Base-by-base conservation (phyloP, 2,888 invertebrate genomes). In the Pollenia angustigena region DNA sequence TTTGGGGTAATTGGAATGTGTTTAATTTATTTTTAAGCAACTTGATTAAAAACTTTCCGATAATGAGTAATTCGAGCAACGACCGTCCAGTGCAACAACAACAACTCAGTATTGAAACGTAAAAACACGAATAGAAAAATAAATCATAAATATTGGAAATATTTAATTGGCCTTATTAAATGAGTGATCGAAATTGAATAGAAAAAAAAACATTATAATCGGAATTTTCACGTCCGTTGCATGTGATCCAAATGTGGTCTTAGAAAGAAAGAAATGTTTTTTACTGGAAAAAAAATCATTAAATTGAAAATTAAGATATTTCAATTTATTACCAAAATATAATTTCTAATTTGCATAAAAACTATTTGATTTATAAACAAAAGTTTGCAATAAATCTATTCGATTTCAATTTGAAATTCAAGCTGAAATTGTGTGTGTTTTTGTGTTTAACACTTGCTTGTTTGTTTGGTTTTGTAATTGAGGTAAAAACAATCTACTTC, bases 1-100 rank as follows among this genome's bases (percentile, higher is more conserved):
- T 58, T 58, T 64, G 64, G 10, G 74, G 66, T 23, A 50, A 66
- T 56, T 40, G 4, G 9, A 66, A 50, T 74, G 12, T 42, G 16
- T 76, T 74, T 56, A 69, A 72, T 71, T 46, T 23, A 58, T 64
- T 71, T 83, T 78, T 71, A 83, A 83, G 64, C 42, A 44, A 42
- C 14, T 64, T 16, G 40, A 71, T 71, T 32, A 6, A 10, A 32
- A 52, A 62, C 6, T 56, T n/a, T 16, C 42, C 14, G 74, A 75
- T 74, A 69, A 44, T 69, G 79, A 69, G 69, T 69, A 78, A 76
- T 66, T 54, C 23, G 44, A 76, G 66, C 48, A 48, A 50, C 42
- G 48, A 48, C 9, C 32, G 1, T 32, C 6, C 32, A 32, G 32
- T 16, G 10, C 40, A 54, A 9, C 46, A 66, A 64, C 23, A 23